phyloP scores from a whole-genome alignment of 2,888 invertebrate species.

The Formica aserva region DNA sequence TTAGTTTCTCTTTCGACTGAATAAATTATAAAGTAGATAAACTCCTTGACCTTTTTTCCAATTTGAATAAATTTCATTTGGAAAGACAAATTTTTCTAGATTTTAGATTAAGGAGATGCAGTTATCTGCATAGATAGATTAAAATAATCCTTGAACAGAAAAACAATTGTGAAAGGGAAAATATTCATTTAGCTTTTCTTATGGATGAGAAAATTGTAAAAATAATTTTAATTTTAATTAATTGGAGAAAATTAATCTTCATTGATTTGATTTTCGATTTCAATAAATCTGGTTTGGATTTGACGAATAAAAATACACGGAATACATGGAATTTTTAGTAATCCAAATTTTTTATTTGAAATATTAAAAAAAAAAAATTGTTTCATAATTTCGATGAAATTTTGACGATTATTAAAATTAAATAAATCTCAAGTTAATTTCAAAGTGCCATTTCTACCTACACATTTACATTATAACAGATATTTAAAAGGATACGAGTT shows the following conservation, averaged over 20 bases:
- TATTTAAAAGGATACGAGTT: not conserved
- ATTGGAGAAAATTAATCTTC: too few species aligned
- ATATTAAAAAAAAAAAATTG: not conserved
- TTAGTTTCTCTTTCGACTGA: not conserved
- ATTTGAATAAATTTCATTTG: not conserved
- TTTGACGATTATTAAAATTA: not conserved
- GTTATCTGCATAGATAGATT: not conserved
- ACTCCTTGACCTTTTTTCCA: not conserved
- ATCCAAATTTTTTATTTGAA: not conserved
- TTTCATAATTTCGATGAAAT: not conserved
- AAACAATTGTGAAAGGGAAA: not conserved
- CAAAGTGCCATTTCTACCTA: not conserved
- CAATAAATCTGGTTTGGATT: not conserved
- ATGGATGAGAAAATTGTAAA: not conserved
- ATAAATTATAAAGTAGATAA: conserved; percentile 5
- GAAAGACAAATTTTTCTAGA: not conserved
- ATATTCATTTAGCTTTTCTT: not conserved
- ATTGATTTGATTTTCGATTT: not conserved
- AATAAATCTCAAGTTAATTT: not conserved
- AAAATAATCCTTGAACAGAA: not conserved
- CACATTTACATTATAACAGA: not conserved
- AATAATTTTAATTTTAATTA: not conserved
- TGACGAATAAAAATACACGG: not conserved
- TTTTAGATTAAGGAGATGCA: not conserved
- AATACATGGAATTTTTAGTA: not conserved